These are phyloP conservation scores for Pissodes strobi DNA, from an alignment of 1,140 invertebrate genomes.

Conservation along the genomic window DNA sequence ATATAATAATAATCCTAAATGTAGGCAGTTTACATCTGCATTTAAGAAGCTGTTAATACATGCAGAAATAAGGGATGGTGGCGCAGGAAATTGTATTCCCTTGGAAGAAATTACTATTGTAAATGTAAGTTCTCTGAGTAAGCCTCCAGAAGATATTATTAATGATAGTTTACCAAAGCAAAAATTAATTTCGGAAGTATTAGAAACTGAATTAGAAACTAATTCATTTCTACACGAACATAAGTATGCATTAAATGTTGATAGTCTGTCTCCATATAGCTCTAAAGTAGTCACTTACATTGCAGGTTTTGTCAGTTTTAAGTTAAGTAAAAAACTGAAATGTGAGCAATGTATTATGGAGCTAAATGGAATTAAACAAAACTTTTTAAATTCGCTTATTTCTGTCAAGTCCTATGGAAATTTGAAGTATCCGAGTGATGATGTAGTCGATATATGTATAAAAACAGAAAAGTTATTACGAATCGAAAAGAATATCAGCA, in stretches of 20 bases:
- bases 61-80: constrained; percentile 26
- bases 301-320: no score
- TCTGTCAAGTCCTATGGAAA: constrained; percentile 18
- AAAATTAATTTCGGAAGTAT: not conserved
- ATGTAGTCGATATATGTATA: not conserved
- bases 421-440: no score
- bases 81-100: constrained; percentile 31
- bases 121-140: constrained; percentile 17
- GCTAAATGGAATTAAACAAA: constrained; percentile 19
- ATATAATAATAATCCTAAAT: constrained; percentile 34
- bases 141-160: constrained; percentile 20
- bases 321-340: no score
- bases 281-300: constrained; percentile 18
- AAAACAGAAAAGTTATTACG: constrained; percentile 8
- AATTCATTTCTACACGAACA: constrained; percentile 3
- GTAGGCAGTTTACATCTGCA: constrained; percentile 26
- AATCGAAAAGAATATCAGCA: not conserved
- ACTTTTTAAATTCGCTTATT: constrained; percentile 21
- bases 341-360: no score
- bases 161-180: constrained; percentile 13
- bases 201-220: not conserved
- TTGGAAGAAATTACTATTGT: constrained; percentile 33
- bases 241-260: constrained; percentile 16
- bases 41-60: constrained; percentile 25
- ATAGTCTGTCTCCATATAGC: constrained; percentile 13